Conservation (phyloP, 1,140 invertebrate genomes). For the Lepidurus apus region DNA sequence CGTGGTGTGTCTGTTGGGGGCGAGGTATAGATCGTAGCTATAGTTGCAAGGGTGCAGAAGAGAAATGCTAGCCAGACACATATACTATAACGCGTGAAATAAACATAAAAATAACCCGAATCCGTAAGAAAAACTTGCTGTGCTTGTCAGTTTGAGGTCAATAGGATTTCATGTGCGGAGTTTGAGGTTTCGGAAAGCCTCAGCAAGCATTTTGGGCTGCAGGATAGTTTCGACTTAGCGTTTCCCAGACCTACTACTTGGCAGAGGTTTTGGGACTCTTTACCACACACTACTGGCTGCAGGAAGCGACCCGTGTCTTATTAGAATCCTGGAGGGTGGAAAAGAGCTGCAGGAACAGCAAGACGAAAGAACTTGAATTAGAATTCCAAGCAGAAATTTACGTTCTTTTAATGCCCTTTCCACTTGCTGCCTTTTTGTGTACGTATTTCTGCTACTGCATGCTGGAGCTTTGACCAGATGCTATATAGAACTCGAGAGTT, state of each 20-base stretch:
- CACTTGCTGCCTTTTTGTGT: neutral
- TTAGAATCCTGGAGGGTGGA: neutral
- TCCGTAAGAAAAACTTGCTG: neutral
- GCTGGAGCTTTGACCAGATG: neutral
- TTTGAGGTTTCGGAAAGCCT: neutral
- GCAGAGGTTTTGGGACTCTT: neutral
- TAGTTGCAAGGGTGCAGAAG: neutral
- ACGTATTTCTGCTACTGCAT: neutral
- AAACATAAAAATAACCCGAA: neutral
- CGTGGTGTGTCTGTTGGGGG: neutral
- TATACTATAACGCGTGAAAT: neutral
- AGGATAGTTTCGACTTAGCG: too few species aligned
- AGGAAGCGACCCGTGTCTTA: conserved; percentile 8
- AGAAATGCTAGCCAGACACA: neutral
- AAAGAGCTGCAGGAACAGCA: neutral
- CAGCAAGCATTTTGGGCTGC: too few species aligned
- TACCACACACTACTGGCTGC: neutral
- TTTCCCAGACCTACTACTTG: neutral
- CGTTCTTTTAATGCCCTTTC: neutral
- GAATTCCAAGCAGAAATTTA: conserved; percentile 7
- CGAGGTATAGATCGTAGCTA: neutral
- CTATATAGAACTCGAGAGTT: neutral
- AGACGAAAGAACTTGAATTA: neutral
- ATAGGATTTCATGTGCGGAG: neutral
- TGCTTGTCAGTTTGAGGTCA: neutral